phyloP scores from a whole-genome alignment of 1,140 invertebrate genomes.

The Drosophila sp. region DNA sequence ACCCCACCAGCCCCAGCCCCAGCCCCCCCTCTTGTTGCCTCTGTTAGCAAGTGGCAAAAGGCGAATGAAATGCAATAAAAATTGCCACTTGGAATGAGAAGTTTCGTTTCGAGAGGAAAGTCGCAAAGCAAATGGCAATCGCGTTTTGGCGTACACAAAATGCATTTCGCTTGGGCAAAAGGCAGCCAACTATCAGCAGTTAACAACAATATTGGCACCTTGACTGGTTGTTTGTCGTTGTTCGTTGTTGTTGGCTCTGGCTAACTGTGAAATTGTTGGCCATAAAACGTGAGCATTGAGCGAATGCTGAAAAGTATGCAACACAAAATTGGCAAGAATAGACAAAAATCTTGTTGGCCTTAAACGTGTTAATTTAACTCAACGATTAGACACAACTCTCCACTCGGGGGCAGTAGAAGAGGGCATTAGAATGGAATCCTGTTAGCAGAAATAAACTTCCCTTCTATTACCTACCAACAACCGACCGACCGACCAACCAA shows the following conservation, averaged over 20 bases:
- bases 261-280: constrained; percentile 77
- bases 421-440: background rate
- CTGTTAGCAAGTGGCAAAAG: constrained; percentile 57
- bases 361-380: constrained; percentile 79
- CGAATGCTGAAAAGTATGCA: constrained; percentile 52
- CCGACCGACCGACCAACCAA: too few relatives aligned
- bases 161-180: constrained; percentile 55
- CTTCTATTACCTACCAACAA: constrained; percentile 3
- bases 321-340: constrained; percentile 30
- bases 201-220: constrained; percentile 81
- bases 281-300: constrained; percentile 73
- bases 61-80: constrained; percentile 73
- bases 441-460: constrained; percentile 5
- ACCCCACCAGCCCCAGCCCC: background rate
- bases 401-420: background rate
- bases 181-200: constrained; percentile 73
- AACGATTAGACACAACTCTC: constrained; percentile 64
- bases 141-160: constrained; percentile 61
- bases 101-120: constrained; percentile 23
- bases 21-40: constrained; percentile 3
- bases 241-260: constrained; percentile 43
- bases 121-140: constrained; percentile 72
- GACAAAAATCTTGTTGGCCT: constrained; percentile 67
- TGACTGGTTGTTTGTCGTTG: constrained; percentile 28
- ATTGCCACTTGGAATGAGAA: constrained; percentile 48